A percentile compares a stretch with the other conserved stretches of the same genome.
These are phyloP conservation scores for Nibea coibor DNA, from an alignment of 2,113 vertebrate genomes.

Conservation along the genomic window DNA sequence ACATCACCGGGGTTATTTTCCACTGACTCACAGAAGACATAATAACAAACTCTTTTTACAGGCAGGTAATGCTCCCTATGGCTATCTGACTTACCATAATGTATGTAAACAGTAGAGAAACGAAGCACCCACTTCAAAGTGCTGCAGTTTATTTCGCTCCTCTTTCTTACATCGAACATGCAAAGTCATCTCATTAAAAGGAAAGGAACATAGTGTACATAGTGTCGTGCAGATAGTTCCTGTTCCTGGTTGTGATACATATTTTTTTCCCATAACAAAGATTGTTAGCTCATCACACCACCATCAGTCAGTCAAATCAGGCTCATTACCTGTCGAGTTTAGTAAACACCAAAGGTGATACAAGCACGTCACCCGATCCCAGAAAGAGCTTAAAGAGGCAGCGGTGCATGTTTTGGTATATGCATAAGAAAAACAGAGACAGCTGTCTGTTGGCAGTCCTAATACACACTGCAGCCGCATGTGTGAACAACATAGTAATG, in stretches of 20 bases:
- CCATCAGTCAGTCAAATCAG: no score
- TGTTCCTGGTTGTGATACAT: conserved; percentile 5
- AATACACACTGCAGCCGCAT: neutral
- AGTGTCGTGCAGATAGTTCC: neutral
- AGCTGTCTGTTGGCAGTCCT: neutral
- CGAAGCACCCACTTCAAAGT: neutral
- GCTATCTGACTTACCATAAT: neutral
- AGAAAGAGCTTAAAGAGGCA: neutral
- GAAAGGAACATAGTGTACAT: neutral
- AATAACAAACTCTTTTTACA: neutral
- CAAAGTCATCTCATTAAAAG: neutral
- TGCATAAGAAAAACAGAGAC: neutral
- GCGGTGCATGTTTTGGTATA: neutral
- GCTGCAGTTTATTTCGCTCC: neutral
- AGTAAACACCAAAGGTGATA: conserved; percentile 25
- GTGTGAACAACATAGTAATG: neutral
- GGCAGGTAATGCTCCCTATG: neutral
- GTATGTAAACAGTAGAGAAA: neutral
- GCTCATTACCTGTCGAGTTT: neutral
- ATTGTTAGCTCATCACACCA: neutral
- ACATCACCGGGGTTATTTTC: neutral
- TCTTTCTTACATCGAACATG: conserved; percentile 2
- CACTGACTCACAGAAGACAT: neutral
- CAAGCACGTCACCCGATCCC: neutral
- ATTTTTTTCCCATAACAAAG: conserved; percentile 24